Percentiles rank a stretch among this genome's conserved stretches.
These are phyloP conservation scores for Drosophila kambysellisi DNA, from an alignment of 2,888 invertebrate species.

Conservation along the genomic window DNA sequence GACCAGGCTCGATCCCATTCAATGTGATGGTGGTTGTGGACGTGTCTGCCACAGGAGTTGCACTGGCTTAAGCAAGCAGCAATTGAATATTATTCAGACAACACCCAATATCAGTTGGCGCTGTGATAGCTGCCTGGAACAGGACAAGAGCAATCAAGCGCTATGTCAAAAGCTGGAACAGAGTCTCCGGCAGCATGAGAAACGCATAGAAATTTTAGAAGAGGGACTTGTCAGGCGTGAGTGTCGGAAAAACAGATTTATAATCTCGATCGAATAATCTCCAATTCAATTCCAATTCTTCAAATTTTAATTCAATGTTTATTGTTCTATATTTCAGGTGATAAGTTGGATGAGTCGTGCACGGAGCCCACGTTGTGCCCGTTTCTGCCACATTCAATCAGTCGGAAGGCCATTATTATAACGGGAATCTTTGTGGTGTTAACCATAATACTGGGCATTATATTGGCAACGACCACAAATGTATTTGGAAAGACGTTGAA, in stretches of 20 bases:
- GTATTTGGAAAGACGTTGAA: slow-evolving; percentile 65
- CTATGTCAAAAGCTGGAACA: slow-evolving; percentile 42
- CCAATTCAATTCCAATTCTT: background rate
- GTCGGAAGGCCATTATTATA: slow-evolving; percentile 64
- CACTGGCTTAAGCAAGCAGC: slow-evolving; percentile 30
- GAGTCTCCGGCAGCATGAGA: slow-evolving; percentile 58
- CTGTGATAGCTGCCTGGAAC: slow-evolving; percentile 48
- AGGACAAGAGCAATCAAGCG: background rate
- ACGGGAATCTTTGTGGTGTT: slow-evolving; percentile 62
- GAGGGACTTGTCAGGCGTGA: slow-evolving; percentile 38
- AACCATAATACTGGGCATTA: slow-evolving; percentile 64
- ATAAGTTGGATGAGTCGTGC: slow-evolving; percentile 48
- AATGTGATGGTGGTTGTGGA: slow-evolving; percentile 47
- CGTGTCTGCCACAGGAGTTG: slow-evolving; percentile 45
- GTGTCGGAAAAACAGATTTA: background rate
- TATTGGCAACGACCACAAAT: slow-evolving; percentile 67
- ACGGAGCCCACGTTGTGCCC: slow-evolving; percentile 56
- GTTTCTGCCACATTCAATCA: slow-evolving; percentile 58
- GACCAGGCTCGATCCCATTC: slow-evolving; percentile 20
- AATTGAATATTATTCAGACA: slow-evolving; percentile 27
- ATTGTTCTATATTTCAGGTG: slow-evolving; percentile 29
- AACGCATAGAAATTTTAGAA: slow-evolving; percentile 56
- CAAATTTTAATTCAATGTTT: background rate
- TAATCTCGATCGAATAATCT: background rate
- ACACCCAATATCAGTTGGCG: slow-evolving; percentile 49